Conservation (phyloP, 2,888 invertebrate species). For the Drosophila testacea region DNA sequence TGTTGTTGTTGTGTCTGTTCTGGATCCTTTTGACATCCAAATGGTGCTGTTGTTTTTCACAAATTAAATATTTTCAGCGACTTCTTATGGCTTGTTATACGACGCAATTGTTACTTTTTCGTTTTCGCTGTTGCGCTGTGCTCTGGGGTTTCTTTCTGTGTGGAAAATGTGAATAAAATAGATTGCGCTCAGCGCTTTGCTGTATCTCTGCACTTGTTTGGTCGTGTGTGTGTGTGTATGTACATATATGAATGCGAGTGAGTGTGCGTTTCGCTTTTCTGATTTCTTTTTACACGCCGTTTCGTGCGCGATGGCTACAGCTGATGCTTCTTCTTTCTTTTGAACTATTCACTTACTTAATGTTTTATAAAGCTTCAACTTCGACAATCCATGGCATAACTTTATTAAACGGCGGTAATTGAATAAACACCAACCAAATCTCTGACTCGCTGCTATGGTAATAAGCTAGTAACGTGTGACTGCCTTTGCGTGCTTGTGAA, state of each 20-base stretch:
- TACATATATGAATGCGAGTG: conserved; percentile 8
- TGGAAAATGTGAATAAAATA: conserved; percentile 77
- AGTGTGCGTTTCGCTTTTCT: conserved; percentile 49
- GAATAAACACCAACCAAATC: neutral
- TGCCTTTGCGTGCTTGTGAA: neutral
- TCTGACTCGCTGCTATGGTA: neutral
- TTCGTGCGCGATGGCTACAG: conserved; percentile 47
- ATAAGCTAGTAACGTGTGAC: neutral
- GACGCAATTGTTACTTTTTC: conserved; percentile 71
- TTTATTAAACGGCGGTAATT: neutral
- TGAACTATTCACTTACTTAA: conserved; percentile 39
- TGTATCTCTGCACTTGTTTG: conserved; percentile 62
- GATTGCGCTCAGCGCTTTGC: conserved; percentile 74
- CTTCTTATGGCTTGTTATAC: conserved; percentile 40
- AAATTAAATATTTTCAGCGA: conserved; percentile 19
- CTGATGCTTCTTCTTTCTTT: conserved; percentile 44
- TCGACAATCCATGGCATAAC: conserved; percentile 33
- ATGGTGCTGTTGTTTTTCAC: conserved; percentile 33
- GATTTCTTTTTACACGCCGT: conserved; percentile 53
- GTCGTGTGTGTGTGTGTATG: conserved; percentile 35
- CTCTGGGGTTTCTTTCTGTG: conserved; percentile 62
- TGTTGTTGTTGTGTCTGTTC: conserved; percentile 35
- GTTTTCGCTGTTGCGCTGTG: conserved; percentile 54
- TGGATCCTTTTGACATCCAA: conserved; percentile 42
- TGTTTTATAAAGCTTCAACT: conserved; percentile 8